Base-by-base conservation (phyloP, 2,888 invertebrate genomes). In the Hecatera dysodea region DNA sequence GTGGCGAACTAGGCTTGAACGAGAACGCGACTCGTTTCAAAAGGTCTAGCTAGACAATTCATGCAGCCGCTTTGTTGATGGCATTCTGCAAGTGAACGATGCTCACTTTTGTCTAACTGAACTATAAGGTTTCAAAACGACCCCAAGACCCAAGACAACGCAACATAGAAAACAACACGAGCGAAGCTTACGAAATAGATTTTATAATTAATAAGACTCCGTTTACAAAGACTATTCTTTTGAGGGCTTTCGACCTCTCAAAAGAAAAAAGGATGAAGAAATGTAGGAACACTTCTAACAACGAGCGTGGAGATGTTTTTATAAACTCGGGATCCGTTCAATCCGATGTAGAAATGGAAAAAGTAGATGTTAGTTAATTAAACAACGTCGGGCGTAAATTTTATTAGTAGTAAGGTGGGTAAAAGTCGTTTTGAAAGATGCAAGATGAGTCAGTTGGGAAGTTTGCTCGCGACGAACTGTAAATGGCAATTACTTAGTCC, bases 401-500 rank as follows among this genome's bases (percentile, higher is more conserved):
- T 69, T 75, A 72, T 77, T 67, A 77, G 71, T 66, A 63, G 57
- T 66, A 55, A 69, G 64, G 57, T 72, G 29, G 53, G 46, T 74
- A 78, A 81, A 82, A 84, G 64, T 64, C 72, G 69, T 77, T 87
- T 84, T 83, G 78, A 81, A 84, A 76, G 73, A 80, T 75, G 67
- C 84, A 80, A 76, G 85, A 86, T 92, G 91, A 93, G 87, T 93
- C 91, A 91, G 90, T 88, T 74, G 84, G 86, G 84, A 89, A 91
- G 90, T 91, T 90, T 82, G 86, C 75, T 87, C 78, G 87, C 89
- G 90, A 90, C 90, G 85, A 90, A 91, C 91, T 92, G 89, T 91
- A 91, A 91, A 92, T 90, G 92, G 89, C 92, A 92, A 93, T 93
- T 93, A 93, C 93, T 93, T 92, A 91, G 91, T 87, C 88, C 86